Evolutionary conservation across 2,888 invertebrate species (phyloP).

Genomic region (Bruchidius siliquastri): DNA sequence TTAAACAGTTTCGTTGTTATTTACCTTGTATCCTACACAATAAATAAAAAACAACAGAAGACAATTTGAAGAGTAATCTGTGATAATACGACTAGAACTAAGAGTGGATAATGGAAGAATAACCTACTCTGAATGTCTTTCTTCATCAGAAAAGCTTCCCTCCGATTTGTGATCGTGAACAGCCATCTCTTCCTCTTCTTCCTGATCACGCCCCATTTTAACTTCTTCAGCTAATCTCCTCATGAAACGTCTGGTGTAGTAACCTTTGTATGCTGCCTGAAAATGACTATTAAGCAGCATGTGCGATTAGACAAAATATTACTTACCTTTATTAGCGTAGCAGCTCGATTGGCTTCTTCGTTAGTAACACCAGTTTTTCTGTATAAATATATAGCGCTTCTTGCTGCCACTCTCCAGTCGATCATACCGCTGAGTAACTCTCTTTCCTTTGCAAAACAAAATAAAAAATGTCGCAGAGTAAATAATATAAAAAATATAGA

Average conservation of each 20-base stretch:
- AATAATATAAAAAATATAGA: too few relatives aligned
- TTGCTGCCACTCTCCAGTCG: conserved; percentile 45
- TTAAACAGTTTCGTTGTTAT: too few relatives aligned
- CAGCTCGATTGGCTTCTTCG: conserved; percentile 43
- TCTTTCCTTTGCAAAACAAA: conserved; percentile 23
- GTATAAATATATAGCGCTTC: conserved; percentile 41
- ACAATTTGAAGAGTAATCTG: too few relatives aligned
- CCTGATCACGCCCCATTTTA: conserved; percentile 6
- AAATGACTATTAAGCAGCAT: conserved; percentile 3
- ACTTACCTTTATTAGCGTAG: conserved; percentile 42
- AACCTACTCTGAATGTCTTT: background rate
- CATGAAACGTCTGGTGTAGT: conserved; percentile 41
- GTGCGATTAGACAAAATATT: background rate
- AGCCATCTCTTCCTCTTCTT: conserved; percentile 8
- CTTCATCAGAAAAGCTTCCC: conserved; percentile 1
- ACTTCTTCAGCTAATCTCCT: conserved; percentile 26
- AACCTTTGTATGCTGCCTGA: conserved; percentile 45
- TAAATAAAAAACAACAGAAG: too few relatives aligned
- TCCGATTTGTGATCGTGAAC: background rate
- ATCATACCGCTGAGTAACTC: conserved; percentile 40
- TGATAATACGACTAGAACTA: too few relatives aligned
- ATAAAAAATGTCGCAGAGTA: background rate
- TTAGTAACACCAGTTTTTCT: conserved; percentile 40
- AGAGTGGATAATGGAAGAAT: too few relatives aligned
- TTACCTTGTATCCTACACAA: too few relatives aligned